phyloP scores from a whole-genome alignment of 2,113 vertebrate genomes.

The Sakesphorus luctuosus region DNA sequence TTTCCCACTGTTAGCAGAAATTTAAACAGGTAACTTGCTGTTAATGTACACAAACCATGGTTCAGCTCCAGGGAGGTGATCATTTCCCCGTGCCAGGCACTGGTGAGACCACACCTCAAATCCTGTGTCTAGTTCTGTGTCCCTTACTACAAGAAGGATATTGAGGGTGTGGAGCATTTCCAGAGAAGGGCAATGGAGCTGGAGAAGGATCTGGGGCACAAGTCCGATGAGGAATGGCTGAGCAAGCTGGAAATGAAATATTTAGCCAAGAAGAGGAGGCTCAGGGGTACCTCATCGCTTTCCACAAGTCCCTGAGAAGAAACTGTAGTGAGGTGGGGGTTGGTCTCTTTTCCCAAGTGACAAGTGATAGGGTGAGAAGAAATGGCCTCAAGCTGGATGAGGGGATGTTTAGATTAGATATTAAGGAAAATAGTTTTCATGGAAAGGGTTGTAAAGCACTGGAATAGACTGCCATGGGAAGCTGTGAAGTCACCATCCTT shows the following conservation, averaged over 20 bases:
- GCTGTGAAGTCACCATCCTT: not conserved
- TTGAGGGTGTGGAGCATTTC: not conserved
- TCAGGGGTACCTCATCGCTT: not conserved
- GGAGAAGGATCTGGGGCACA: not conserved
- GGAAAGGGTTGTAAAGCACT: not conserved
- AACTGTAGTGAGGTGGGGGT: not conserved
- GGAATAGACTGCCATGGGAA: not conserved
- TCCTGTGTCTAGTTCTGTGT: not conserved
- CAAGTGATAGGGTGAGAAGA: not conserved
- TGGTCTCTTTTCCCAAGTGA: rapidly evolving
- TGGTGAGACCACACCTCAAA: not conserved
- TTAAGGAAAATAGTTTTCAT: not conserved
- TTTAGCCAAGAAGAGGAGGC: not conserved
- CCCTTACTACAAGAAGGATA: not conserved
- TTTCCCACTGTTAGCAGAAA: not conserved
- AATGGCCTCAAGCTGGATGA: not conserved
- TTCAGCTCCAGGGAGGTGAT: not conserved
- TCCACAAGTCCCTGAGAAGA: not conserved
- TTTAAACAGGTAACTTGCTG: not conserved
- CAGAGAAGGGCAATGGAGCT: not conserved
- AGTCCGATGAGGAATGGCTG: not conserved
- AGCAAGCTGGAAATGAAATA: no score
- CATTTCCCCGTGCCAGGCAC: not conserved
- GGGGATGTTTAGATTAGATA: not conserved
- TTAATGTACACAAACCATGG: not conserved